Conservation (phyloP, 2,797 vertebrate species). For the Ptychobarbus kaznakovi region DNA sequence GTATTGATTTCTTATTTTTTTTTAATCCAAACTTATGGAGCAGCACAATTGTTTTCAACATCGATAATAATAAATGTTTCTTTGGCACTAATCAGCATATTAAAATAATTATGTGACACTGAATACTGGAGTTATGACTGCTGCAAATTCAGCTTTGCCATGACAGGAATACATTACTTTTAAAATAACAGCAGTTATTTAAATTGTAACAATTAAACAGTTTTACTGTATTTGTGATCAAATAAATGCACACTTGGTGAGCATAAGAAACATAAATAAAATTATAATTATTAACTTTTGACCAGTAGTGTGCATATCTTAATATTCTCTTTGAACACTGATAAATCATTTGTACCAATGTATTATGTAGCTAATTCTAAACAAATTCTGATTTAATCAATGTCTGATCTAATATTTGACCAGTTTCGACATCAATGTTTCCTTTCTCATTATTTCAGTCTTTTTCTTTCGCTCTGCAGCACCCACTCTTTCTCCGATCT, state of each 20-base stretch:
- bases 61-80: not conserved
- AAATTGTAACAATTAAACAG: not conserved
- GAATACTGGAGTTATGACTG: not conserved
- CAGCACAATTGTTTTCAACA: not conserved
- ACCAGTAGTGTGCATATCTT: not conserved
- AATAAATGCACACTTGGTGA: not conserved
- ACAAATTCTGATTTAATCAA: not conserved
- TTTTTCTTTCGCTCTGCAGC: not conserved
- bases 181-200: not conserved
- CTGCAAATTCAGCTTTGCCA: not conserved
- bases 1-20: not conserved
- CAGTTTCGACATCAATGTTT: not conserved
- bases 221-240: not conserved
- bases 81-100: not conserved
- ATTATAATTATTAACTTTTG: not conserved
- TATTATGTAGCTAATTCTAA: not conserved
- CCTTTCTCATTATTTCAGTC: constrained; percentile 5
- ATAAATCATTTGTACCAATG: not conserved
- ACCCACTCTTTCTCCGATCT: constrained; percentile 8
- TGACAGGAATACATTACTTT: not conserved
- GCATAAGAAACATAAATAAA: too few relatives aligned
- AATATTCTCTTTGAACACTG: not conserved
- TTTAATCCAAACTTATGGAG: not conserved
- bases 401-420: constrained; percentile 27
- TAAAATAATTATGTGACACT: not conserved